A percentile compares a stretch with the other conserved stretches of the same genome.
phyloP scores from a whole-genome alignment of 2,113 vertebrate species.

The Sterna hirundo region DNA sequence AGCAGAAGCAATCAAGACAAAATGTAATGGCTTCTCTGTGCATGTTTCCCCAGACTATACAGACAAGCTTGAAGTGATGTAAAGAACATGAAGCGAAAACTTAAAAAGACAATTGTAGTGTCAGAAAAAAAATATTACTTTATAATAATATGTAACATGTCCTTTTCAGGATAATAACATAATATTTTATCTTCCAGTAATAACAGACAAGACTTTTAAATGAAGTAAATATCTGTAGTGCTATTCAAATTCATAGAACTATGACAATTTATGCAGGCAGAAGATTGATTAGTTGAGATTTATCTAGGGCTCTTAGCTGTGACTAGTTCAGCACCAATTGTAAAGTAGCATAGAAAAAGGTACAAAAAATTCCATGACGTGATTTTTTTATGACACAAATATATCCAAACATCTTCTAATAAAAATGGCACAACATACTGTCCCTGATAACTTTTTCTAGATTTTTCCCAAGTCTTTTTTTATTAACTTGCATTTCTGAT shows the following conservation, averaged over 20 bases:
- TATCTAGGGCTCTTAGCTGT: not conserved
- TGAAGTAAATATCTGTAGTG: not conserved
- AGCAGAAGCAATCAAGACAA: not conserved
- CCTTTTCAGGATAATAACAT: not conserved
- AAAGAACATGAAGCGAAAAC: not conserved
- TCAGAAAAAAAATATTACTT: not conserved
- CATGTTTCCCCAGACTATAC: not conserved
- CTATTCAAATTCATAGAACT: not conserved
- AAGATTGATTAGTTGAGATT: not conserved
- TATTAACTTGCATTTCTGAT: not conserved
- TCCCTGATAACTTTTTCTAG: not conserved
- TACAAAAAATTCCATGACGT: not conserved
- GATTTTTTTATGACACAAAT: not conserved
- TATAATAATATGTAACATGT: not conserved
- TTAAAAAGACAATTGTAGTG: not conserved
- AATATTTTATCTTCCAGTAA: not conserved
- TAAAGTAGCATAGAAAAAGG: not conserved
- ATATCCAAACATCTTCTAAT: not conserved
- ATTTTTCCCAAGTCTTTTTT: not conserved
- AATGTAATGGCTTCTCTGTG: not conserved
- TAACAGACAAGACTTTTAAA: not conserved
- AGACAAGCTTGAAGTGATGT: not conserved
- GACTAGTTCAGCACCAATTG: not conserved
- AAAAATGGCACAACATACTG: not conserved
- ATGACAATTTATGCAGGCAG: not conserved